A percentile compares a stretch with the other conserved stretches of the same genome.
Conservation (phyloP, 2,797 vertebrate species). For the Diglossa cyanea region DNA sequence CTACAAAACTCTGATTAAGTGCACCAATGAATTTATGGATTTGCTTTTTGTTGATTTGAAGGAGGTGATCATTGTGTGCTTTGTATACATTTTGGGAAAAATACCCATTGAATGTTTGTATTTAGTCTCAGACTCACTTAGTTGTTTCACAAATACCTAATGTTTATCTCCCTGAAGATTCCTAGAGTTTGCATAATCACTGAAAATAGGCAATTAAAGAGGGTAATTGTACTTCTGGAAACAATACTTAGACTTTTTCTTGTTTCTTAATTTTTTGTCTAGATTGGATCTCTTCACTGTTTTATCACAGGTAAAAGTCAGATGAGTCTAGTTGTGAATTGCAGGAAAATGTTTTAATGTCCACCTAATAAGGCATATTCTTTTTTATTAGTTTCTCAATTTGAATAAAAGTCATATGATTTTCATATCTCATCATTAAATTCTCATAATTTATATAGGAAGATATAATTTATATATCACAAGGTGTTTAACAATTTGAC, state of each 20-base stretch:
- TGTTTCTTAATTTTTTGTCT: slow-evolving; percentile 10
- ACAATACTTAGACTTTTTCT: slow-evolving; percentile 35
- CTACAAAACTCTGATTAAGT: background rate
- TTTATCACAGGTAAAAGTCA: background rate
- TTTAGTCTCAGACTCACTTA: background rate
- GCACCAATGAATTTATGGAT: background rate
- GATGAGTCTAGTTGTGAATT: background rate
- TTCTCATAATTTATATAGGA: background rate
- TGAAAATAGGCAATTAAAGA: slow-evolving; percentile 23
- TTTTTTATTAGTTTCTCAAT: background rate
- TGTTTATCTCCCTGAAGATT: slow-evolving; percentile 14
- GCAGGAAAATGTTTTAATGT: background rate
- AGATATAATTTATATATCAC: too few species aligned
- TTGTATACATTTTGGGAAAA: background rate
- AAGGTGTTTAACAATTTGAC: slow-evolving; percentile 9
- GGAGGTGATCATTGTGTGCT: background rate
- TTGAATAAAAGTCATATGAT: background rate
- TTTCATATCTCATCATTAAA: slow-evolving; percentile 9
- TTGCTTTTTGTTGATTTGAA: background rate
- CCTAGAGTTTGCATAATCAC: slow-evolving; percentile 17
- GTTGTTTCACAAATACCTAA: slow-evolving; percentile 28
- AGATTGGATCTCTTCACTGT: background rate
- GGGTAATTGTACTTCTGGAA: slow-evolving; percentile 34
- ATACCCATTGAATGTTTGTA: background rate
- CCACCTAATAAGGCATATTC: background rate